Base-by-base conservation (phyloP, 2,888 invertebrate genomes). In the Noctua janthina region DNA sequence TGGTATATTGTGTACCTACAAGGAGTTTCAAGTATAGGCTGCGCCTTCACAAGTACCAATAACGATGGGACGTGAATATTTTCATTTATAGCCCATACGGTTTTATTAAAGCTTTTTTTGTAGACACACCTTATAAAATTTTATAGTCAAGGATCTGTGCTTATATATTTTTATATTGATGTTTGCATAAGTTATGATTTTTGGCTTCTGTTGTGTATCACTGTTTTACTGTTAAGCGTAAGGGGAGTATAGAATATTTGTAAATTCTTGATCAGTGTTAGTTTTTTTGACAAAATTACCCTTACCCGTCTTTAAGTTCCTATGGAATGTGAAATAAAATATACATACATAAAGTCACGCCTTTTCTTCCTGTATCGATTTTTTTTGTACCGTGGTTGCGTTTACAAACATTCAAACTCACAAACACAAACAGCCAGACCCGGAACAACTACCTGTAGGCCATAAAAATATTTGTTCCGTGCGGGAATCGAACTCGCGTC, bases 61-160 rank as follows among this genome's bases (percentile, higher is more conserved):
- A 83, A 85, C 67, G 66, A 67, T 17, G 49, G 35, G 5, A 81
- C 68, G 77, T 72, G 82, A 89, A 88, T 89, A 87, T 81, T 80
- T 71, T 51, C 68, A 68, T 86, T 62, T 88, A 82, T 82, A 35
- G 74, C 78, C 23, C 75, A 84, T 78, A 79, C 43, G 56, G 56
- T 81, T 89, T 88, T 89, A 88, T 80, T 71, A 62, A 75, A 86
- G 43, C 49, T 56, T 79, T 85, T 54, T 81, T 81, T 83, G 74
- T 78, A 81, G 51, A 78, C 69, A 87, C 77, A 82, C 76, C 88
- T 87, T 89, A 87, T 86, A 87, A 83, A 81, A 79, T 85, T 86
- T 89, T 86, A 88, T 86, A 54, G 64, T 49, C 71, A 51, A 71
- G 59, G 66, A 83, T 75, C 49, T 76, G 13, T 70, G 77, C 66